Evolutionary conservation across 2,888 invertebrate species (phyloP).

Genomic region (Lasius platythorax): DNA sequence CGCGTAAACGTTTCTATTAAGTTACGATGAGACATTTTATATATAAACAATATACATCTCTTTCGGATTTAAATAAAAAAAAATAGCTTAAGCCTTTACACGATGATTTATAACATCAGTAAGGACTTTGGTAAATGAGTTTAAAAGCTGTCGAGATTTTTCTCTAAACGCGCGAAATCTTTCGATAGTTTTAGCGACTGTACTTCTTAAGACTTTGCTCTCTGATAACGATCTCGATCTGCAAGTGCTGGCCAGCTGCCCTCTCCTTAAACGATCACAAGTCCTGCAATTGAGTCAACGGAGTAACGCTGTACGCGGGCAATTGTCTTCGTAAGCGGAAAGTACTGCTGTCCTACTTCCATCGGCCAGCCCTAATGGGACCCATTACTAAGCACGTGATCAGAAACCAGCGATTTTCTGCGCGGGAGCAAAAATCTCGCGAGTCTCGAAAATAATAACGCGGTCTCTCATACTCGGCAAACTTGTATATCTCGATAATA

Average conservation of each 20-base stretch:
- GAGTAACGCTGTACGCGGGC: conserved; percentile 40
- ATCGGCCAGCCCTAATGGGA: conserved; percentile 58
- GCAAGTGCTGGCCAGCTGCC: conserved; percentile 27
- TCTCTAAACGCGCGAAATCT: not conserved
- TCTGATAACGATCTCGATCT: conserved; percentile 42
- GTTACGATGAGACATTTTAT: no score
- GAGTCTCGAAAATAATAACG: conserved; percentile 11
- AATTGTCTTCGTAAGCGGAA: conserved; percentile 58
- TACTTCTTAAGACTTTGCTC: not conserved
- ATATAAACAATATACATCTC: not conserved
- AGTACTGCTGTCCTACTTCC: conserved; percentile 67
- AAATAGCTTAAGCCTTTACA: not conserved
- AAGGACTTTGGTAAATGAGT: not conserved
- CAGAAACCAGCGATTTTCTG: conserved; percentile 36
- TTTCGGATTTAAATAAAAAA: not conserved
- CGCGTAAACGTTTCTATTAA: not conserved
- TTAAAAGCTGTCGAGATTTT: not conserved
- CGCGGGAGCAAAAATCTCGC: conserved; percentile 18
- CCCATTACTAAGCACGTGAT: conserved; percentile 56
- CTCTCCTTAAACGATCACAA: conserved; percentile 40
- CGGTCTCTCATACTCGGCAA: not conserved
- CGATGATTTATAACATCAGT: not conserved
- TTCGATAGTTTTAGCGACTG: not conserved
- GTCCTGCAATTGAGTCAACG: conserved; percentile 54
- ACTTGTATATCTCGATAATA: not conserved